These are phyloP conservation scores for Linnaemya tessellans DNA, from an alignment of 2,888 invertebrate species.

Conservation along the genomic window DNA sequence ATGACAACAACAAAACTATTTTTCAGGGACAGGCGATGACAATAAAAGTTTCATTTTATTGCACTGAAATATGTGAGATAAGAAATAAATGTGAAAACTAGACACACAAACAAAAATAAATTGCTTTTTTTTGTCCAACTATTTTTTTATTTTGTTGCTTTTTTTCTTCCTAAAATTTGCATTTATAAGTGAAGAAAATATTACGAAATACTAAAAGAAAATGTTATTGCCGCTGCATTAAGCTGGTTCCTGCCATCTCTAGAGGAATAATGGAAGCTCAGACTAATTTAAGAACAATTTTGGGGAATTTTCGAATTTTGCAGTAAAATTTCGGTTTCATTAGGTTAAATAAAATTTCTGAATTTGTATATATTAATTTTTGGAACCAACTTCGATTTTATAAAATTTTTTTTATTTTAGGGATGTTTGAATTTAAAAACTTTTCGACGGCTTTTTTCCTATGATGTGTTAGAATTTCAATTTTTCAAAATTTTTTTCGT, in stretches of 20 bases:
- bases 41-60: slow-evolving; percentile 55
- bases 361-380: no score
- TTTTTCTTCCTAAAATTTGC: neutral
- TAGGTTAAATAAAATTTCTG: no score
- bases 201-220: neutral
- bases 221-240: neutral
- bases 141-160: neutral
- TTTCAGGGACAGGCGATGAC: slow-evolving; percentile 25
- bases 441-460: no score
- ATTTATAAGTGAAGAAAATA: neutral
- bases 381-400: no score
- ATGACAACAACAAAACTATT: neutral
- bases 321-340: no score
- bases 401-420: no score
- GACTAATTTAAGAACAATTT: no score
- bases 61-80: slow-evolving; percentile 1
- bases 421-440: no score
- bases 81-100: slow-evolving; percentile 13
- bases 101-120: neutral
- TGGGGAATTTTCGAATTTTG: no score
- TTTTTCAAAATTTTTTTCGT: no score
- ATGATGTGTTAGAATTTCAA: no score
- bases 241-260: neutral
- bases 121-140: neutral
- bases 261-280: no score